Base-by-base conservation (phyloP, 2,797 vertebrate species). In the Chrysocyon brachyurus region DNA sequence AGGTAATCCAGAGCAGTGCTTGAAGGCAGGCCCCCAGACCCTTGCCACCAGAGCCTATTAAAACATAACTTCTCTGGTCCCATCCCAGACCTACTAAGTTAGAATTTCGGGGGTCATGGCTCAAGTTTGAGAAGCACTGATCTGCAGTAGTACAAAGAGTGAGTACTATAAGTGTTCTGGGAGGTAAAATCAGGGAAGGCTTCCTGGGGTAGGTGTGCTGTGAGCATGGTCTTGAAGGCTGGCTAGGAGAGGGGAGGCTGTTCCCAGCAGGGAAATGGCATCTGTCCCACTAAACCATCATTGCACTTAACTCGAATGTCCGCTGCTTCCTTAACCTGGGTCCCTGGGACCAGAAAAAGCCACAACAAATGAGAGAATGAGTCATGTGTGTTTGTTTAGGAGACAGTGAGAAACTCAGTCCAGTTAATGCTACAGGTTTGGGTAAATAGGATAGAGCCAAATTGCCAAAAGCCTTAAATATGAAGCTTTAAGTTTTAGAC, bases 381-480 rank as follows among this genome's bases (percentile, higher is more conserved):
- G 86, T 93, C 61, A 22, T 6, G 54, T 11, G 3, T 61, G 54
- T 89, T 73, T 95, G 64, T 77, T 94, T 28, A 66, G 63, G 63
- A 93, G 88, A 82, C 64, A 78, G 63, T 54, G 33, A 83, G 90
- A 94, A 94, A 97, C 57, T 81, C 77, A 82, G 40, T 56, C 33
- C 22, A 52, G 81, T 61, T 94, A 78, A 75, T 46, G 66, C 52
- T 82, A 56, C 21, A 57, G 82, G 31, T 91, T 61, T 90, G 46
- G 52, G 52, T 89, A 96, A 92, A 96, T 66, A 95, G 83, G 33
- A 88, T 16, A n/a, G 70, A 96, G 36, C n/a, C 61, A 68, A 63
- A 57, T 64, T 68, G n/a, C 87, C 78, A 36, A 73, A 63, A 83
- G 52, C 61, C 70, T 95, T 93, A 59, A 75, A 75, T 84, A 52